Conservation (phyloP, 2,797 vertebrate genomes). For the Channallabes apus region DNA sequence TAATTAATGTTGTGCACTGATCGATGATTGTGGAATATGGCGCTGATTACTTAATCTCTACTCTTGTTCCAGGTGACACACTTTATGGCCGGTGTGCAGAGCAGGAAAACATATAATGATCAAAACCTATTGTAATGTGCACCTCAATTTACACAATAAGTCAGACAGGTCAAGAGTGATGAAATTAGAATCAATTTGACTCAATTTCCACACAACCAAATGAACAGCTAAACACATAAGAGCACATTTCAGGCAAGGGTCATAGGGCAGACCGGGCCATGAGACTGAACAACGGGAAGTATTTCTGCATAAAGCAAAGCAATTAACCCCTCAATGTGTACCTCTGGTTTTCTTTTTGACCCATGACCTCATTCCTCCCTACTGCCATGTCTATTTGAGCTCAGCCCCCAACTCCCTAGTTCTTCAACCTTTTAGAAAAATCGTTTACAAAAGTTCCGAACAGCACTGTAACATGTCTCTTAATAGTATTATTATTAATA, state of each 20-base stretch:
- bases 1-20: too few species aligned
- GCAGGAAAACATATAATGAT: too few species aligned
- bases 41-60: too few species aligned
- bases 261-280: too few species aligned
- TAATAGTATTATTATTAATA: background rate
- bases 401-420: background rate
- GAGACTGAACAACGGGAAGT: background rate
- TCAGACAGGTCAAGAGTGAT: background rate
- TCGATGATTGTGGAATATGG: too few species aligned
- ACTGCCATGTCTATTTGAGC: background rate
- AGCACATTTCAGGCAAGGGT: background rate
- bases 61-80: too few species aligned
- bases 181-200: background rate
- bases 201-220: background rate
- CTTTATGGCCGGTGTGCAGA: too few species aligned
- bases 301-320: conserved; percentile 5
- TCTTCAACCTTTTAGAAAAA: background rate
- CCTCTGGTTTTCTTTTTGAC: conserved; percentile 16
- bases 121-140: too few species aligned
- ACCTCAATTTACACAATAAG: background rate
- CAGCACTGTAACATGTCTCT: background rate
- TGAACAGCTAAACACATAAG: background rate
- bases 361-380: background rate
- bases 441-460: background rate
- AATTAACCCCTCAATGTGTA: conserved; percentile 4